Evolutionary conservation across 2,113 vertebrate genomes (phyloP).

Genomic region (Lamprotornis superbus): DNA sequence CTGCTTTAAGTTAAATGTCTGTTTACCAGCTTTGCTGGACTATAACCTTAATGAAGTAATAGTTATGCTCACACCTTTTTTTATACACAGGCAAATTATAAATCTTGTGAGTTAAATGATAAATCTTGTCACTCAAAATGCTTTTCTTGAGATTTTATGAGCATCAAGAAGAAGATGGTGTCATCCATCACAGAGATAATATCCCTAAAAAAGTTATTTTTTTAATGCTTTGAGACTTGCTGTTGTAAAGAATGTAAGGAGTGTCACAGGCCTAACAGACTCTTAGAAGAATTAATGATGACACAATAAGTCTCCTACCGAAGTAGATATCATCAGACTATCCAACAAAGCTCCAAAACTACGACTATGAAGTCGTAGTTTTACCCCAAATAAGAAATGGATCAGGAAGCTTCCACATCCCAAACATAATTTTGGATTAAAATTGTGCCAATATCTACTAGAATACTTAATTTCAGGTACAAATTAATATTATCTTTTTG

Average conservation of each 20-base stretch:
- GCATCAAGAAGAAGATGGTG: not conserved
- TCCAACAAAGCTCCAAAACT: not conserved
- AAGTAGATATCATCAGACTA: not conserved
- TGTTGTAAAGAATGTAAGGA: not conserved
- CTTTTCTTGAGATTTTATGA: not conserved
- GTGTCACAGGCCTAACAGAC: not conserved
- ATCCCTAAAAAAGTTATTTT: not conserved
- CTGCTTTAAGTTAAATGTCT: not conserved
- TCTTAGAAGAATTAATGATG: not conserved
- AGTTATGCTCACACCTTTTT: not conserved
- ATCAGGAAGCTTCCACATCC: not conserved
- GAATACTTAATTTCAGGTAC: not conserved
- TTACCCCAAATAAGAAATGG: not conserved
- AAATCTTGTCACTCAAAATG: not conserved
- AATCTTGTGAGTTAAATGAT: not conserved
- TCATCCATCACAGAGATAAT: not conserved
- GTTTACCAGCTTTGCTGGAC: not conserved
- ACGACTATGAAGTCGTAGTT: not conserved
- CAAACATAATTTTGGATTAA: not conserved
- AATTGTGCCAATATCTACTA: not conserved
- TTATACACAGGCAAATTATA: not conserved
- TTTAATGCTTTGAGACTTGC: not conserved
- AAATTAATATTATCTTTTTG: not conserved
- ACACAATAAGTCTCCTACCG: not conserved
- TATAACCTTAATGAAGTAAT: not conserved